A percentile compares a stretch with the other conserved stretches of the same genome.
Conservation (phyloP, 1,140 invertebrate genomes). For the Prorops nasuta region DNA sequence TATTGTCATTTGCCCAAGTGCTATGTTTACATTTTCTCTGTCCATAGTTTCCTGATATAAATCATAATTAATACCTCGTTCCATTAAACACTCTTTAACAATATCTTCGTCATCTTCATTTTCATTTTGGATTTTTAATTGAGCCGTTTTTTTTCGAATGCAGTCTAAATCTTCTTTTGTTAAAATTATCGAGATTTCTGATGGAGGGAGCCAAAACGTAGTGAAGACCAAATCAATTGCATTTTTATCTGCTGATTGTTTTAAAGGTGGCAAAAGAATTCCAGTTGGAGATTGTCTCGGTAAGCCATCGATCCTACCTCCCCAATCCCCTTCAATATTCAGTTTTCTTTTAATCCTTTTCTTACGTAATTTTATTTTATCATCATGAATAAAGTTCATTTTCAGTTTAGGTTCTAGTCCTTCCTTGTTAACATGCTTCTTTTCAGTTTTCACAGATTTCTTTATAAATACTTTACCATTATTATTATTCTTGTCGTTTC, state of each 20-base stretch:
- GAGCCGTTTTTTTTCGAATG: conserved; percentile 45
- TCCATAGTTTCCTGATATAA: conserved; percentile 45
- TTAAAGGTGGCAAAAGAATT: conserved; percentile 40
- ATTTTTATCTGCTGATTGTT: conserved; percentile 31
- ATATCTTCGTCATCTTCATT: conserved; percentile 36
- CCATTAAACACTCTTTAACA: conserved; percentile 49
- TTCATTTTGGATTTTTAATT: conserved; percentile 25
- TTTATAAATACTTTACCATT: too few species aligned
- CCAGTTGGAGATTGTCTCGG: conserved; percentile 49
- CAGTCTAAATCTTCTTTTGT: conserved; percentile 55
- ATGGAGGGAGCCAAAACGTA: conserved; percentile 58
- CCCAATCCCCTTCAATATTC: conserved; percentile 15
- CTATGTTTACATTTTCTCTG: conserved; percentile 50
- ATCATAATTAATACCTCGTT: conserved; percentile 47
- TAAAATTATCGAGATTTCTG: conserved; percentile 46
- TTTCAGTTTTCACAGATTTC: too few species aligned
- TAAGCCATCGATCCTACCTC: conserved; percentile 43
- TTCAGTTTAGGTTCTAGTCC: conserved; percentile 2
- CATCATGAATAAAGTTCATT: background rate
- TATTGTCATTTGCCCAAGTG: conserved; percentile 59
- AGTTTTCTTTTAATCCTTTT: conserved; percentile 8
- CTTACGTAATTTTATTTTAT: background rate
- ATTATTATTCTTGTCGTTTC: too few species aligned
- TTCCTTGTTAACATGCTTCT: background rate
- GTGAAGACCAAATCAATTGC: conserved; percentile 59